Base-by-base conservation (phyloP, 2,888 invertebrate genomes). In the Rotaria sp. region DNA sequence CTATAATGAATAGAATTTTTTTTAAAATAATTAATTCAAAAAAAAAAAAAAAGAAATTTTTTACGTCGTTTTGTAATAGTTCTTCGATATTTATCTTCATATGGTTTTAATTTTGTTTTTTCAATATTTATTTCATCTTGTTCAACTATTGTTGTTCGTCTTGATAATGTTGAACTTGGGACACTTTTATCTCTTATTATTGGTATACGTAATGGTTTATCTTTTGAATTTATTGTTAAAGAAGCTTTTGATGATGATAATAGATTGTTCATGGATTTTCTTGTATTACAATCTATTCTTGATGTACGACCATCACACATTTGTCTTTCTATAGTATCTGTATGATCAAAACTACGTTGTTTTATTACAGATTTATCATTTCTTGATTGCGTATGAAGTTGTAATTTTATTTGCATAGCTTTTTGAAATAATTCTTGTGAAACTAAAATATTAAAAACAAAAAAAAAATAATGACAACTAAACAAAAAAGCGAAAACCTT, bases 361-460 rank as follows among this genome's bases (percentile, higher is more conserved):
- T 26, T 26, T 30, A 15, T 30, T 67, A 30, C 2, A 52, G 52
- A 21, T 52, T 24, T 52, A 24, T 52, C 52, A 24, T 5, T 24
- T 67, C 8, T 67, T 35, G 80, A 4, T 80, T 80, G 80, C 15
- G n/a, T 15, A 80, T 80, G 80, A 45, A 80, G 45, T 0, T 18
- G 26, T 80, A 80, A 80, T 45, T 80, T 80, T n/a, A 80, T 45
- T n/a, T 80, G 80, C 24, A 24, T 45, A 11, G 45, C 80, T 45
- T 80, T 80, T 80, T 80, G 26, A n/a, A 80, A 4, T 45, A 80
- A 45, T 26, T 80, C 80, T 80, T 80, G 80, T 3, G 80, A 80
- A n/a, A 80, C 80, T 80, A 41, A 75, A 75, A 45, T 45, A 45
- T 45, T 45, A 45, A 11, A 45, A 11, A 15, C 50, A 50, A 50